phyloP scores from a whole-genome alignment of 2,113 vertebrate genomes.

The Solea solea region DNA sequence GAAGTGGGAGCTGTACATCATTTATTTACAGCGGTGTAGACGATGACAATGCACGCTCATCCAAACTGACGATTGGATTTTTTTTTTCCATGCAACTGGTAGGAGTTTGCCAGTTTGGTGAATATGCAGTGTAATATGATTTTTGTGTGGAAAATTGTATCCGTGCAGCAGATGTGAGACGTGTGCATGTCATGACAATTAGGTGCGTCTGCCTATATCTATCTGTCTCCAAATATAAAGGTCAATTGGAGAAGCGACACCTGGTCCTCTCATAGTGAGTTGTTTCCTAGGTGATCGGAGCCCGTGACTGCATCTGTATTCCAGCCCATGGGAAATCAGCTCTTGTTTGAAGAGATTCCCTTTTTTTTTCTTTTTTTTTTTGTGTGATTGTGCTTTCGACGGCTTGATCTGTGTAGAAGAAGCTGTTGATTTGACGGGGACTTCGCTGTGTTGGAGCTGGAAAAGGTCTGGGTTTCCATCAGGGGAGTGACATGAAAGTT shows the following conservation, averaged over 20 bases:
- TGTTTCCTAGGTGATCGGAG: conserved; percentile 58
- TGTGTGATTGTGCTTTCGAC: conserved; percentile 46
- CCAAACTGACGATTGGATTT: conserved; percentile 22
- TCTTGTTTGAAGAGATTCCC: conserved; percentile 60
- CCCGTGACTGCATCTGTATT: conserved; percentile 15
- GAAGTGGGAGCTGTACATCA: conserved; percentile 8
- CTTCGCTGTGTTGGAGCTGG: conserved; percentile 46
- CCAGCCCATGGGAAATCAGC: conserved; percentile 55
- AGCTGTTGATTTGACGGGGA: conserved; percentile 55
- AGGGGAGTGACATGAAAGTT: conserved; percentile 66
- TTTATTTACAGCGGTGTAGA: conserved; percentile 32
- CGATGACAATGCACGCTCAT: conserved; percentile 5
- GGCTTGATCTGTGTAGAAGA: conserved; percentile 46
- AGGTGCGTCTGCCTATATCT: neutral
- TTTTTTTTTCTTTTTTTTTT: conserved; percentile 18
- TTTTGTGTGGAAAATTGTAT: neutral
- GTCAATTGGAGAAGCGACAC: conserved; percentile 38
- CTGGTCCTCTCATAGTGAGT: conserved; percentile 31
- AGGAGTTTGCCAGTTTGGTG: neutral
- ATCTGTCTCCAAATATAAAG: conserved; percentile 20
- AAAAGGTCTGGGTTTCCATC: conserved; percentile 63
- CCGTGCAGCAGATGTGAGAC: neutral
- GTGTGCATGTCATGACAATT: neutral
- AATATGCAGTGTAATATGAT: neutral
- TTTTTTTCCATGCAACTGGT: neutral